These are phyloP conservation scores for Leptinotarsa juncta DNA, from an alignment of 2,888 invertebrate species.

Conservation along the genomic window DNA sequence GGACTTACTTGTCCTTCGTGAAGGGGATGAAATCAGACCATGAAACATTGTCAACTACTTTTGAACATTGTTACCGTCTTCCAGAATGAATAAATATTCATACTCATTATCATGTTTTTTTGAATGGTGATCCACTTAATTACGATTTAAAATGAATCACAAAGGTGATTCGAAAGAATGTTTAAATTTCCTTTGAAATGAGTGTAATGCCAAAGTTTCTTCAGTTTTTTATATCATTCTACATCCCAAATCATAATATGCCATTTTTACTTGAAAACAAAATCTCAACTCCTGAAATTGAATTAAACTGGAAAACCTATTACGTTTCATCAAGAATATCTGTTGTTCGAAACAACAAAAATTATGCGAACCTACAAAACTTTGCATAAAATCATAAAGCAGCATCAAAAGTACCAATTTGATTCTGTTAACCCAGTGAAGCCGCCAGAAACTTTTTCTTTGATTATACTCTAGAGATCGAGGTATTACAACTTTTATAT, in stretches of 20 bases:
- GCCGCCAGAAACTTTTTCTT: constrained; percentile 8
- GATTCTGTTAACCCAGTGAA: background rate
- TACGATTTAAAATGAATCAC: no score
- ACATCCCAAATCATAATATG: background rate
- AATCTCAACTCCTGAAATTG: background rate
- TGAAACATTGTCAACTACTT: no score
- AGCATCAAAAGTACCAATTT: constrained; percentile 16
- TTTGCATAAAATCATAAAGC: constrained; percentile 7
- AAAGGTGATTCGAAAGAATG: no score
- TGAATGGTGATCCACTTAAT: no score
- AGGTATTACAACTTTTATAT: constrained; percentile 16
- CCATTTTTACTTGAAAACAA: background rate
- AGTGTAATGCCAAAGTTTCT: background rate
- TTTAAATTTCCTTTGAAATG: no score
- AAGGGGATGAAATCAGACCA: no score
- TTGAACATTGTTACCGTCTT: no score
- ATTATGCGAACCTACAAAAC: constrained; percentile 5
- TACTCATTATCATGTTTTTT: no score
- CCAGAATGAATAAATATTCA: no score
- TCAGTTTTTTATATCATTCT: no score
- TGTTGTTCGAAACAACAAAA: constrained; percentile 12
- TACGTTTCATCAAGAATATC: constrained; percentile 6
- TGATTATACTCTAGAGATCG: constrained; percentile 11
- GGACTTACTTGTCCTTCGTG: no score
- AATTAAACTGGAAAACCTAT: constrained; percentile 8